Base-by-base conservation (phyloP, 2,888 invertebrate species). In the Hesperia comma region DNA sequence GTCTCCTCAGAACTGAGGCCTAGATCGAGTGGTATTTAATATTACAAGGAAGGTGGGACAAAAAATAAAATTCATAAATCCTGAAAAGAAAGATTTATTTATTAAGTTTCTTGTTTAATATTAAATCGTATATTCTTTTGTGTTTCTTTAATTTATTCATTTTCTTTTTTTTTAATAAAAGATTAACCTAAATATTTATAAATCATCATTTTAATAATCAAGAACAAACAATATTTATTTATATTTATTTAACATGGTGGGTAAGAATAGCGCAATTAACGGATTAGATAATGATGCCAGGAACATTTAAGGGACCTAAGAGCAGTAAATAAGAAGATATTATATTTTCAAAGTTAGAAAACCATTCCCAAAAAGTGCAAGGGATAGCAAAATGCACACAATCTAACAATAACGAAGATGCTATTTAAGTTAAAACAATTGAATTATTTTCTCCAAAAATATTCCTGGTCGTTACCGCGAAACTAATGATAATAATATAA, bases 71-170 rank as follows among this genome's bases (percentile, higher is more conserved):
- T 70, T 55, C 79, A 75, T 72, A 68, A 69, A 76, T 83, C 80
- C 87, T 87, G 87, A 83, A 87, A 87, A 84, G 76, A 83, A 87
- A 82, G 81, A 79, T 76, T 77, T 79, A 62, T 76, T 49, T 76
- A 77, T 76, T 70, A 49, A 63, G 68, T 67, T 70, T 76, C 75
- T 74, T 71, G 61, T 69, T 66, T n/a, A 77, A 79, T 78, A 76
- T 77, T 67, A 73, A 26, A 51, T 79, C 71, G 54, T 63, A 58
- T 60, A 67, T 68, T 72, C 61, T 70, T 67, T 71, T 70, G 72
- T 74, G 63, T 75, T 71, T 69, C 69, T 70, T 60, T 63, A 37
- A 14, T 54, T 43, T 26, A 32, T 67, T 69, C 32, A 62, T 72
- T 62, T 72, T 75, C 75, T 76, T 72, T 75, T 55, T 33, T 43